A percentile compares a stretch with the other conserved stretches of the same genome.
Conservation (phyloP, 1,140 invertebrate species). For the Melanaphis sacchari region DNA sequence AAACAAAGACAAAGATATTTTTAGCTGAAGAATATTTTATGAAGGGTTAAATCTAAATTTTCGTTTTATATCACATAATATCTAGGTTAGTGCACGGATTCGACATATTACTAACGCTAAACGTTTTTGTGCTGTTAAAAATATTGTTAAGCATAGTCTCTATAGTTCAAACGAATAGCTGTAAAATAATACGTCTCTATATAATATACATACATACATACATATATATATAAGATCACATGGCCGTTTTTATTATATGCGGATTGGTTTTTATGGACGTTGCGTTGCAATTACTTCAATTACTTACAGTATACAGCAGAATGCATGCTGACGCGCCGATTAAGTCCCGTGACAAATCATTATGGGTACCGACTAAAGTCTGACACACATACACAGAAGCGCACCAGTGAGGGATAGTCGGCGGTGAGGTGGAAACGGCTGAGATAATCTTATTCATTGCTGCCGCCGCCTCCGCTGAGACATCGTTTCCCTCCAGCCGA, state of each 20-base stretch:
- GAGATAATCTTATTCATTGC: constrained; percentile 39
- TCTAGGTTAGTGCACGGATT: not conserved
- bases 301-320: not conserved
- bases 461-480: not conserved
- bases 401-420: not conserved
- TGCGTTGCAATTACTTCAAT: constrained; percentile 17
- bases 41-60: not conserved
- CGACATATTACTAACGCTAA: not conserved
- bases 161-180: not conserved
- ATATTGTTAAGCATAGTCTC: not conserved
- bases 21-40: not conserved
- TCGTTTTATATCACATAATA: not conserved
- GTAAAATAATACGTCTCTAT: not conserved
- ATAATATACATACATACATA: not conserved
- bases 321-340: not conserved
- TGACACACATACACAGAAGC: not conserved
- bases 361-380: not conserved
- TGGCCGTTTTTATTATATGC: constrained; percentile 8
- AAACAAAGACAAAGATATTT: not conserved
- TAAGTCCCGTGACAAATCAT: constrained; percentile 18
- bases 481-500: not conserved
- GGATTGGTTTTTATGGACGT: constrained; percentile 15
- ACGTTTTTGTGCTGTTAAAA: not conserved
- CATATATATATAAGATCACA: not conserved
- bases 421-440: not conserved